Evolutionary conservation across 2,113 vertebrate genomes (phyloP), one percentile per base, ranked within the genome.

Genomic region (Glaucomys volans): DNA sequence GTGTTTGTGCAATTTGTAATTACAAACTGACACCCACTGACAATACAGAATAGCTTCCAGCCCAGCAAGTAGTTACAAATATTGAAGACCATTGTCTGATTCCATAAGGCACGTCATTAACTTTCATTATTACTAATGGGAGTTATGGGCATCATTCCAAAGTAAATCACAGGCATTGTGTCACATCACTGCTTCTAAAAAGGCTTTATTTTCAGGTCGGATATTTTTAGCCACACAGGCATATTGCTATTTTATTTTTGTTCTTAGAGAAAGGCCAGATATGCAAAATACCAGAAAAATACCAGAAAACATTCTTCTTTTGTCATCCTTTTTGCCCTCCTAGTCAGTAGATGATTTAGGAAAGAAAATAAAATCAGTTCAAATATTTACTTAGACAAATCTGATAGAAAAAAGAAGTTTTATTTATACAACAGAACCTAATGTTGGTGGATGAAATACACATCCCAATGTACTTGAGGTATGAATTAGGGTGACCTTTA

Each of bases 101-200:
- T 76, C 59, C 79, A 94, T 96, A 96, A 97, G 95, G 32, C 95
- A 95, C 91, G 87, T 82, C 95, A 97, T 97, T 98, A 97, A 96
- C 95, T 95, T 97, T 93, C 97, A 97, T 98, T 97, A 97, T 90
- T 97, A 93, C 95, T 96, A 97, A 97, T 97, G 90, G 80, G 93
- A 96, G 87, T 88, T 96, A 94, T 35, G 59, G 97, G 97, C 97
- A 77, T 87, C 84, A 72, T 76, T 98, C 97, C 97, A 98, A 96
- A 97, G 50, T 47, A 95, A 98, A 96, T 96, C 84, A 92, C 37
- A 95, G 59, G 54, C 95, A 95, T 35, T 82, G 67, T 94, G 69
- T 94, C 79, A 94, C 62, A 96, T 57, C 86, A 67, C 10, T 90
- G 83, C 69, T 95, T 80, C 47, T 57, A 66, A 93, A 96, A 89